A percentile compares a stretch with the other conserved stretches of the same genome.
These are phyloP conservation scores for Grammomys dolichurus DNA, from an alignment of 2,113 vertebrate species.

Conservation along the genomic window DNA sequence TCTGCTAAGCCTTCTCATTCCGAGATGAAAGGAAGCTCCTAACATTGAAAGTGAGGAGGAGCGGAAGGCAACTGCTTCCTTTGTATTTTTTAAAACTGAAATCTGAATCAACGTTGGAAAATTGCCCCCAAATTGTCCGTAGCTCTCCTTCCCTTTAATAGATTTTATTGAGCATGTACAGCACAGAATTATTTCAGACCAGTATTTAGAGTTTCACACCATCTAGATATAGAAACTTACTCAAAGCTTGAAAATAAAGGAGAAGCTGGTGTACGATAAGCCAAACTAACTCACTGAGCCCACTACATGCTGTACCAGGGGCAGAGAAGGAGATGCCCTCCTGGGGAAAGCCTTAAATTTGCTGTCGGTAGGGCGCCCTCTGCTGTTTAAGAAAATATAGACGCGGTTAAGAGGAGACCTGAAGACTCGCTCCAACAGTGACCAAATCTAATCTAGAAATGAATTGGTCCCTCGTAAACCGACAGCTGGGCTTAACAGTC, in stretches of 20 bases:
- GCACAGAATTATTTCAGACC: neutral
- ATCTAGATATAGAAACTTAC: slow-evolving; percentile 27
- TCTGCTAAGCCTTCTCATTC: neutral
- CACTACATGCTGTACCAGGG: too few relatives aligned
- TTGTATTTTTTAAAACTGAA: neutral
- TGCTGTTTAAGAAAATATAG: neutral
- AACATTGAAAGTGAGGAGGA: neutral
- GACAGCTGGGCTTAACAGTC: neutral
- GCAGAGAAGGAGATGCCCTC: neutral
- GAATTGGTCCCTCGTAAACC: neutral
- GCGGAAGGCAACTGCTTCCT: neutral
- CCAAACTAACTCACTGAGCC: neutral
- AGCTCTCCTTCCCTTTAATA: slow-evolving; percentile 13
- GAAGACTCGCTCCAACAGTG: neutral
- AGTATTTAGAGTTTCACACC: slow-evolving; percentile 43
- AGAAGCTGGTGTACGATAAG: slow-evolving; percentile 17
- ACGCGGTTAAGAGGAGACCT: neutral
- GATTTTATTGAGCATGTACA: neutral
- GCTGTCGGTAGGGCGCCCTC: slow-evolving; percentile 55
- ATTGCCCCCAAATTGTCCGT: neutral
- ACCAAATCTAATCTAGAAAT: neutral
- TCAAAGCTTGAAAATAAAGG: slow-evolving; percentile 15
- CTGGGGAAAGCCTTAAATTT: rapidly evolving
- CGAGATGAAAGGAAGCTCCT: slow-evolving; percentile 18
- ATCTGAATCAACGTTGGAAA: slow-evolving; percentile 19